Conservation (phyloP, 2,113 vertebrate species). For the Redunca redunca region DNA sequence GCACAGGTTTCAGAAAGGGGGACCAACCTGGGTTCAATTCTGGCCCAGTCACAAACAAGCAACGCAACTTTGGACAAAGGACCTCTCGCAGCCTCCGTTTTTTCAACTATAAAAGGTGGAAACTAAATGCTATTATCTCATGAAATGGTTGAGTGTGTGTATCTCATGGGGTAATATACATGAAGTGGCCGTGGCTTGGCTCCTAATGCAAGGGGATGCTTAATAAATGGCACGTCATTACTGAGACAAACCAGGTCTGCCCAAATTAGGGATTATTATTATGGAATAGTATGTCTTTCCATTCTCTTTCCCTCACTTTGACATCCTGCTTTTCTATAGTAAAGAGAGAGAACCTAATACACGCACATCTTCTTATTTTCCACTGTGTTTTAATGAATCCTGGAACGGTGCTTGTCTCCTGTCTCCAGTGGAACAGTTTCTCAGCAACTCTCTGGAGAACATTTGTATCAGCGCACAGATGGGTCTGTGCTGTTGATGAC, state of each 20-base stretch:
- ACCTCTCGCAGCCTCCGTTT: not conserved
- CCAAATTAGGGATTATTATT: not conserved
- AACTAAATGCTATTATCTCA: not conserved
- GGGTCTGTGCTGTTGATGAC: not conserved
- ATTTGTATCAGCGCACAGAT: not conserved
- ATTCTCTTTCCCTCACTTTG: not conserved
- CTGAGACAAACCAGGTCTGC: not conserved
- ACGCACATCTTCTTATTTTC: not conserved
- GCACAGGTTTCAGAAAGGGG: not conserved
- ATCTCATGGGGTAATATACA: accelerated
- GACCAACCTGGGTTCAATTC: not conserved
- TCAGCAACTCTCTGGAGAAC: not conserved
- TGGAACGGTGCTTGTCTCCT: not conserved
- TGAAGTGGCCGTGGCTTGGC: not conserved
- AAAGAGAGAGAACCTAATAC: not conserved
- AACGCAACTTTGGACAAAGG: not conserved
- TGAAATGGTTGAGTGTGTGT: not conserved
- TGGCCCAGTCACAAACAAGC: not conserved
- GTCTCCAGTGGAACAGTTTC: not conserved
- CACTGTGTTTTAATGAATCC: not conserved
- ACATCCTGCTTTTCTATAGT: not conserved
- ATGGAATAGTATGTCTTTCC: too few relatives aligned
- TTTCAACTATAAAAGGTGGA: not conserved
- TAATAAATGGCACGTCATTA: not conserved
- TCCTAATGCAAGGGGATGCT: not conserved